These are phyloP conservation scores for Podocnemis expansa DNA, from an alignment of 2,113 vertebrate genomes.

Conservation along the genomic window DNA sequence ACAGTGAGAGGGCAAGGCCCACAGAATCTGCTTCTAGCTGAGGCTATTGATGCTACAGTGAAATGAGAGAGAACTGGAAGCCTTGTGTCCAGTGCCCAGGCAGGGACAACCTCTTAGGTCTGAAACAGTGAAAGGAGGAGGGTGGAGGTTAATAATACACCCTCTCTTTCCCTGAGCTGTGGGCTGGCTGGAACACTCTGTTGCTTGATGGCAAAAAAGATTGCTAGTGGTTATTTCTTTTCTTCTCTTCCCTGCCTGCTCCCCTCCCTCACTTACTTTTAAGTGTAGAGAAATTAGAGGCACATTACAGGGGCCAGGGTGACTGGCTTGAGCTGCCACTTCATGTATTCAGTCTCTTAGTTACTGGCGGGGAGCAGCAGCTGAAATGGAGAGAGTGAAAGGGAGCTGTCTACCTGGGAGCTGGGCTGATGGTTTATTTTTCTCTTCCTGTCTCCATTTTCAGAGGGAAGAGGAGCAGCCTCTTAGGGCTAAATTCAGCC, in stretches of 20 bases:
- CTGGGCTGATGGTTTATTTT: neutral
- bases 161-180: neutral
- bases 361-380: neutral
- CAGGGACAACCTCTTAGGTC: neutral
- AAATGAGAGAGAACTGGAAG: constrained; percentile 3
- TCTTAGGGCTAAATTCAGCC: neutral
- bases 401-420: neutral
- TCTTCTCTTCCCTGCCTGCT: neutral
- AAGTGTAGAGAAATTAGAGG: constrained; percentile 16
- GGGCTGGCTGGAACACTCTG: neutral
- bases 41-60: neutral
- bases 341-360: neutral
- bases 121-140: neutral
- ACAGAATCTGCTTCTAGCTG: neutral
- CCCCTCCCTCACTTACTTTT: neutral
- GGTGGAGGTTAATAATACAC: constrained; percentile 20
- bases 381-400: neutral
- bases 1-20: neutral
- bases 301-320: neutral
- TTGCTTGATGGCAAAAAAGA: constrained; percentile 5
- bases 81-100: neutral
- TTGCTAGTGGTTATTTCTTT: constrained; percentile 12
- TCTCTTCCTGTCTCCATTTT: neutral
- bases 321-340: neutral
- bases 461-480: neutral